These are phyloP conservation scores for Mesodorylaimus sp. DNA, from an alignment of 2,888 invertebrate species.

Conservation along the genomic window DNA sequence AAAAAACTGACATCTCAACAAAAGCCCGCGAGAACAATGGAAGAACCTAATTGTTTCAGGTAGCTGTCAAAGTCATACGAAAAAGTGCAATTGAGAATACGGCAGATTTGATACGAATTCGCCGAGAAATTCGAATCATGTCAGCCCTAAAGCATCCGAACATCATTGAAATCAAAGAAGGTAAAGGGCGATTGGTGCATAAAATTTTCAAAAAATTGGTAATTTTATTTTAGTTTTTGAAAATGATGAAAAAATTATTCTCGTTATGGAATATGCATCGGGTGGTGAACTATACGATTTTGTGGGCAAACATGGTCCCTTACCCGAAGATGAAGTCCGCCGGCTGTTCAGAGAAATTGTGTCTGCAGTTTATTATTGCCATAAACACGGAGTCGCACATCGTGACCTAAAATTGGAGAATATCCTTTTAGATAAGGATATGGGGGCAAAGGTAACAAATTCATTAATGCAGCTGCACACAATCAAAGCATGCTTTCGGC, in stretches of 20 bases:
- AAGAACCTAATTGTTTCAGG: constrained; percentile 39
- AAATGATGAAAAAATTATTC: constrained; percentile 95
- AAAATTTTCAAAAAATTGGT: too few species aligned
- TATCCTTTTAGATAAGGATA: constrained; percentile 33
- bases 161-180: constrained; percentile 98
- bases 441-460: constrained; percentile 34
- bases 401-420: constrained; percentile 39
- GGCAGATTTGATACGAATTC: constrained; percentile 81
- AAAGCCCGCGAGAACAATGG: too few species aligned
- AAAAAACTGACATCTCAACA: too few species aligned
- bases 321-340: constrained; percentile 74
- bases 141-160: constrained; percentile 93
- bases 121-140: constrained; percentile 97
- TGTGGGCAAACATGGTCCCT: constrained; percentile 61
- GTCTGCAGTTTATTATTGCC: constrained; percentile 89
- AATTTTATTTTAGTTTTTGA: constrained; percentile 66
- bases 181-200: constrained; percentile 37
- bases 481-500: too few species aligned
- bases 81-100: constrained; percentile 43
- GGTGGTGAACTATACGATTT: constrained; percentile 97
- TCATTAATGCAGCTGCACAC: constrained; percentile 28
- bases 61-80: constrained; percentile 64
- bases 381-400: constrained; percentile 47
- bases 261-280: constrained; percentile 97
- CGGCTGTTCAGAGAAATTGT: constrained; percentile 88